Percentiles rank a stretch among this genome's conserved stretches.
These are phyloP conservation scores for Sciurus carolinensis DNA, from an alignment of 2,797 vertebrate species.

Conservation along the genomic window DNA sequence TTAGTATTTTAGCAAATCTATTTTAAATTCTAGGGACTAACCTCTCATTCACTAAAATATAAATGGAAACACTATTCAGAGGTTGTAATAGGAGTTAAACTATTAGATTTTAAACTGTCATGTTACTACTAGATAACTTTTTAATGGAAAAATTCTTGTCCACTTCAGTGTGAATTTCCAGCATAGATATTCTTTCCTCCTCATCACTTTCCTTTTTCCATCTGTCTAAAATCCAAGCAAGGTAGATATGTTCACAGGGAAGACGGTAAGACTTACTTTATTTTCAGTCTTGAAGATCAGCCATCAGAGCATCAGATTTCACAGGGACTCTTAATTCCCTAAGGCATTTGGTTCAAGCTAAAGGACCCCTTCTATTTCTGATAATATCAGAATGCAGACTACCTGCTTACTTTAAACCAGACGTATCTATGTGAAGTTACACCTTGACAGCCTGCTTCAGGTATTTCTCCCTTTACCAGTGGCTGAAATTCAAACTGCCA, in stretches of 20 bases:
- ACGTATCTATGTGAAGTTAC: slow-evolving; percentile 40
- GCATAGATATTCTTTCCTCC: neutral
- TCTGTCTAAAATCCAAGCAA: slow-evolving; percentile 38
- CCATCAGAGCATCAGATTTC: slow-evolving; percentile 26
- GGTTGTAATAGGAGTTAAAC: neutral
- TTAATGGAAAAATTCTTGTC: neutral
- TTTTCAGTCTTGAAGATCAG: slow-evolving; percentile 49
- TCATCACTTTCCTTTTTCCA: neutral
- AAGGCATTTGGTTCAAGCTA: slow-evolving; percentile 40
- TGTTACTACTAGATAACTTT: neutral
- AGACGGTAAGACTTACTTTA: neutral
- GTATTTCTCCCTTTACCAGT: neutral
- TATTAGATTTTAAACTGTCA: neutral
- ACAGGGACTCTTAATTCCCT: slow-evolving; percentile 7
- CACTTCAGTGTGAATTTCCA: neutral
- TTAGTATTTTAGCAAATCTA: neutral
- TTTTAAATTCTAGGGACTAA: neutral
- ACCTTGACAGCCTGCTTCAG: slow-evolving; percentile 64
- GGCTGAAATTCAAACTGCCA: slow-evolving; percentile 75
- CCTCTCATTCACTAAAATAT: neutral
- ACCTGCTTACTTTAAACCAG: slow-evolving; percentile 38
- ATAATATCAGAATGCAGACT: slow-evolving; percentile 41
- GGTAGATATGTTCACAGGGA: slow-evolving; percentile 45
- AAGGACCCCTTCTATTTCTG: slow-evolving; percentile 62
- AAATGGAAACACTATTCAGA: neutral